These are phyloP conservation scores for Pao palembangensis DNA, from an alignment of 2,113 vertebrate genomes.

Conservation along the genomic window DNA sequence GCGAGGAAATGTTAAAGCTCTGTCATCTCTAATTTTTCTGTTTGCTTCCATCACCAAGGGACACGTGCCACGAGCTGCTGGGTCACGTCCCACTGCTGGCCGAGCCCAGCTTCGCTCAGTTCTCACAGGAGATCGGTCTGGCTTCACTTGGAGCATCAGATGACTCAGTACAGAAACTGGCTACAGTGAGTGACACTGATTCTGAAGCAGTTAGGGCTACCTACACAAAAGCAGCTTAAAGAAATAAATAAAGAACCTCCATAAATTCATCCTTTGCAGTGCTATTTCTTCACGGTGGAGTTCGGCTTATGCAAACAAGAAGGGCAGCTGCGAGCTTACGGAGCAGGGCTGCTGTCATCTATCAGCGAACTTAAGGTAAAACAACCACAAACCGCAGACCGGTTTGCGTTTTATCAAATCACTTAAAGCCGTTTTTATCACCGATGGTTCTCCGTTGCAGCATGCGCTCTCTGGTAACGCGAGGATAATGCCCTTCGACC, in stretches of 20 bases:
- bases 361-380: conserved; percentile 95
- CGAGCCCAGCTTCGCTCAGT: conserved; percentile 97
- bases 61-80: conserved; percentile 96
- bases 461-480: conserved; percentile 86
- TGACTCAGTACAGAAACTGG: conserved; percentile 92
- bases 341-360: conserved; percentile 93
- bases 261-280: conserved; percentile 72
- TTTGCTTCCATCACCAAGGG: conserved; percentile 68
- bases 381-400: neutral
- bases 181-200: conserved; percentile 80
- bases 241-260: neutral
- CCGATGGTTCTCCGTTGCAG: conserved; percentile 53
- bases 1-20: neutral
- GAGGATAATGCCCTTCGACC: conserved; percentile 90
- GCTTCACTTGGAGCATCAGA: conserved; percentile 96
- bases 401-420: no score
- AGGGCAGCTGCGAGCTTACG: conserved; percentile 88
- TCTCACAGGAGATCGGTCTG: conserved; percentile 97
- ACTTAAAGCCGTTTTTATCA: neutral
- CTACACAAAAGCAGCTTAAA: neutral
- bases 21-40: neutral
- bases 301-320: conserved; percentile 98
- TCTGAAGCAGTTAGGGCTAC: no score
- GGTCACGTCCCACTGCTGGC: conserved; percentile 95
- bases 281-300: conserved; percentile 98